A percentile compares a stretch with the other conserved stretches of the same genome.
Evolutionary conservation across 2,888 invertebrate genomes (phyloP).

Genomic region (Iselma pallidipennis): DNA sequence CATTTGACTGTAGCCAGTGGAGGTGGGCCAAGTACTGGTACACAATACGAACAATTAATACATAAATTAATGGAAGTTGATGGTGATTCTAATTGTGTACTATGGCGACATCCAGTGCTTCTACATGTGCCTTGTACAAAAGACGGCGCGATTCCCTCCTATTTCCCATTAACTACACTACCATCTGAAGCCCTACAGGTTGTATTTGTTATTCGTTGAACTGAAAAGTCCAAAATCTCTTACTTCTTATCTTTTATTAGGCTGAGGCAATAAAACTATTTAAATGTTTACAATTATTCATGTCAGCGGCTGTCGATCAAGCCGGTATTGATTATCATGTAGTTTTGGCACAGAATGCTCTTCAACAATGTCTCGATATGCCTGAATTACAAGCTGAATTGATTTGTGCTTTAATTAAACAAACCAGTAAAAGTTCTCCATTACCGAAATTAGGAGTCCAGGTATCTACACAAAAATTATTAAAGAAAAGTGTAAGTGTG

Average conservation of each 20-base stretch:
- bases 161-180: conserved; percentile 85
- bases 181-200: conserved; percentile 83
- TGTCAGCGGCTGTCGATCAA: conserved; percentile 93
- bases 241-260: conserved; percentile 35
- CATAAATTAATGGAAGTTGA: conserved; percentile 97
- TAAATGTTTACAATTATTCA: conserved; percentile 95
- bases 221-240: neutral
- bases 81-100: conserved; percentile 88
- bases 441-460: conserved; percentile 65
- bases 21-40: conserved; percentile 87
- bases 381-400: conserved; percentile 92
- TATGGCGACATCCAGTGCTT: conserved; percentile 92
- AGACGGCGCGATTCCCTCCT: conserved; percentile 74
- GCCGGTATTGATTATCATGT: conserved; percentile 98
- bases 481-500: conserved; percentile 67
- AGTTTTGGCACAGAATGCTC: conserved; percentile 92
- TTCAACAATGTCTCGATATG: conserved; percentile 89
- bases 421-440: conserved; percentile 85
- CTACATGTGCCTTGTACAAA: conserved; percentile 76
- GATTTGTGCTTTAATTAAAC: conserved; percentile 87
- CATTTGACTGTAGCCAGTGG: conserved; percentile 91
- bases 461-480: conserved; percentile 60
- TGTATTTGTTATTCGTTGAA: conserved; percentile 8
- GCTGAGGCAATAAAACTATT: conserved; percentile 91
- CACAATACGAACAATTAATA: conserved; percentile 94